phyloP scores from a whole-genome alignment of 2,797 vertebrate genomes.

The Loriculus beryllinus region DNA sequence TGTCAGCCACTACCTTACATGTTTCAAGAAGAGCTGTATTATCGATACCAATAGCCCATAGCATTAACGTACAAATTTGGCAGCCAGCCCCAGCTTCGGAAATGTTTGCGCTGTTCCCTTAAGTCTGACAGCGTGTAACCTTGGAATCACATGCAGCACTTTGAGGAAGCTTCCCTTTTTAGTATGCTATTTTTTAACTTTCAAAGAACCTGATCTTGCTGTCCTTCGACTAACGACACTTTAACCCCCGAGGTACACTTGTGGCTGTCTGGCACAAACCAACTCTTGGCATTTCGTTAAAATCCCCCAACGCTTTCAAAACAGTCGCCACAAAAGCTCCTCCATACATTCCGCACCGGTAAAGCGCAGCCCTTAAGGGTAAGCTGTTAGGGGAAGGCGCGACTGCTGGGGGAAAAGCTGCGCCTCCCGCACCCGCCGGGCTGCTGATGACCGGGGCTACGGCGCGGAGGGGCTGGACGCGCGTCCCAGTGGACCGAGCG shows the following conservation, averaged over 20 bases:
- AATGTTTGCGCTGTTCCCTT: not conserved
- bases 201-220: not conserved
- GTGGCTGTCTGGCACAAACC: not conserved
- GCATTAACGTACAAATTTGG: not conserved
- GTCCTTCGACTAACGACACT: not conserved
- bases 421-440: not conserved
- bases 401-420: not conserved
- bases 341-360: rapidly evolving
- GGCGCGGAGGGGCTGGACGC: not conserved
- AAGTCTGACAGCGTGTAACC: not conserved
- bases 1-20: not conserved
- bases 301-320: not conserved
- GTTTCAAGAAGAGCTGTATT: not conserved
- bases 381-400: not conserved
- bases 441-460: not conserved
- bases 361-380: not conserved
- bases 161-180: not conserved
- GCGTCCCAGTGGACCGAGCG: not conserved
- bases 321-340: not conserved
- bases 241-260: not conserved
- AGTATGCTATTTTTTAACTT: not conserved
- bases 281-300: not conserved
- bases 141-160: not conserved
- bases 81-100: not conserved
- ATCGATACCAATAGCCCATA: not conserved